These are phyloP conservation scores for Epizoanthus fatuus DNA, from an alignment of 92 coral and sea anemone species.

Conservation along the genomic window DNA sequence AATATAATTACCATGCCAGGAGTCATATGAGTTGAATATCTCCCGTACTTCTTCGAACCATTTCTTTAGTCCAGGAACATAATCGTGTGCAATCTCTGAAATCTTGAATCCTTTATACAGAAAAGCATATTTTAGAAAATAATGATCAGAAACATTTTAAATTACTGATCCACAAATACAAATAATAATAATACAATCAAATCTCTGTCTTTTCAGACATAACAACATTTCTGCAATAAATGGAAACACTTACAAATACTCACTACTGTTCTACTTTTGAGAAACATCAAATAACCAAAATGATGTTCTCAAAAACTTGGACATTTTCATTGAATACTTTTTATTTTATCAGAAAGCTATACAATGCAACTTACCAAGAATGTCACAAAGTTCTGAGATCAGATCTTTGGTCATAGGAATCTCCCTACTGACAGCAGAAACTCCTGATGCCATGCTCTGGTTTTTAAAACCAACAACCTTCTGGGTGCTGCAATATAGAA, in stretches of 20 bases:
- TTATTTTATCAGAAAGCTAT: no score
- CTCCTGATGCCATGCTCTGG: conserved; percentile 1
- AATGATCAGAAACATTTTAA: not conserved
- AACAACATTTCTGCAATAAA: not conserved
- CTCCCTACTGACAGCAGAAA: not conserved
- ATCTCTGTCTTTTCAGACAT: not conserved
- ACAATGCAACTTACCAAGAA: no score
- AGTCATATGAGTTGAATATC: not conserved
- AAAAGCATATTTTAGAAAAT: not conserved
- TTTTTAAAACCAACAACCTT: conserved; percentile 1
- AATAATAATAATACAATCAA: not conserved
- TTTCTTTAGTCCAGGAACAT: conserved; percentile 7
- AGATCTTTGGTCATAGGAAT: not conserved
- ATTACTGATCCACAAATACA: not conserved
- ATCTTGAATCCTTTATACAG: conserved; percentile 1
- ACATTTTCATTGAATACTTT: no score
- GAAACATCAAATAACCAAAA: not conserved
- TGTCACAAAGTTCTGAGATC: conserved; percentile 1
- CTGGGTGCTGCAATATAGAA: not conserved
- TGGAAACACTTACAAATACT: not conserved
- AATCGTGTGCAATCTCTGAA: conserved; percentile 9
- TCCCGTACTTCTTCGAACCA: conserved; percentile 2
- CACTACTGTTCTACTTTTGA: not conserved
- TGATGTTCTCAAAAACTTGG: no score
- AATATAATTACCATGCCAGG: conserved; percentile 8